Conservation (phyloP, 2,888 invertebrate species). For the Gerris lacustris region DNA sequence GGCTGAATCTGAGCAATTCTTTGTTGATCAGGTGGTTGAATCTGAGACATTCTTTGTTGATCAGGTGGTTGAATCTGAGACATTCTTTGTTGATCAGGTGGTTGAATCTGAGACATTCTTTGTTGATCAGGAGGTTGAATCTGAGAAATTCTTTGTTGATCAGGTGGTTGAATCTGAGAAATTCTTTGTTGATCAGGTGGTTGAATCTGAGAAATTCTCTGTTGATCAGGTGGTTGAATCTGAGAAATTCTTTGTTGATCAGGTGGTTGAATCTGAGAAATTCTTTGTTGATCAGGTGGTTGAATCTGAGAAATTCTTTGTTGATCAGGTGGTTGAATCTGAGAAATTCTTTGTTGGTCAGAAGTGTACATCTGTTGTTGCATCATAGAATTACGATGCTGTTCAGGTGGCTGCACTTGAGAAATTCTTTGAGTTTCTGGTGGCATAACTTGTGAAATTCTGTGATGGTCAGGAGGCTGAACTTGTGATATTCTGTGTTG, state of each 20-base stretch:
- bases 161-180: slow-evolving; percentile 21
- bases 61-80: slow-evolving; percentile 20
- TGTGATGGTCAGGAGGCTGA: slow-evolving; percentile 12
- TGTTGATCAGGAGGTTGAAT: slow-evolving; percentile 18
- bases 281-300: slow-evolving; percentile 11
- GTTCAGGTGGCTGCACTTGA: slow-evolving; percentile 37
- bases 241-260: slow-evolving; percentile 13
- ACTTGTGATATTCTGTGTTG: slow-evolving; percentile 37
- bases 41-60: slow-evolving; percentile 5
- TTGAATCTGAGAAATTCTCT: not conserved
- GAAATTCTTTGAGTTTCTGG: slow-evolving; percentile 40
- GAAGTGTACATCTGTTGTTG: slow-evolving; percentile 32
- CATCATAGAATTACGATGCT: slow-evolving; percentile 34
- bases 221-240: not conserved
- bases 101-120: slow-evolving; percentile 16
- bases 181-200: slow-evolving; percentile 18
- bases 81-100: slow-evolving; percentile 20
- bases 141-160: slow-evolving; percentile 21
- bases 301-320: slow-evolving; percentile 17
- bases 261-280: slow-evolving; percentile 18
- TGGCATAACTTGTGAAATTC: slow-evolving; percentile 3
- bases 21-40: slow-evolving; percentile 19
- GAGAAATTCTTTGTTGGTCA: slow-evolving; percentile 11
- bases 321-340: slow-evolving; percentile 2
- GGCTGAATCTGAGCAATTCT: slow-evolving; percentile 36